Conservation (phyloP, 2,113 vertebrate species). For the Setophaga coronata region DNA sequence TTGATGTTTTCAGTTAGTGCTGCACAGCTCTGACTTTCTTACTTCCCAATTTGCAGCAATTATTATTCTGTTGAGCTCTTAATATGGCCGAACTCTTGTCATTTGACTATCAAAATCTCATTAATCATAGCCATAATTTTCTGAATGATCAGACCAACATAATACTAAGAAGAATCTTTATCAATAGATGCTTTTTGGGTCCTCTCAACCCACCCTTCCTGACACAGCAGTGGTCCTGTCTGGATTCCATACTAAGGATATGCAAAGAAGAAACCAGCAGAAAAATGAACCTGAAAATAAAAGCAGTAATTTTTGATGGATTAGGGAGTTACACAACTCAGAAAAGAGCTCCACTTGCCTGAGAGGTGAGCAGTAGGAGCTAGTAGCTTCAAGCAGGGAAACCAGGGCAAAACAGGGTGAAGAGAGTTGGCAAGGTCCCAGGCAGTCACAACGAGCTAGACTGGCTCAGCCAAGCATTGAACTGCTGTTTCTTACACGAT, state of each 20-base stretch:
- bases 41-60: background rate
- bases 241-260: background rate
- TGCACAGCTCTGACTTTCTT: background rate
- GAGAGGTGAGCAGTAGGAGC: background rate
- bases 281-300: background rate
- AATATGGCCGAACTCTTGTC: background rate
- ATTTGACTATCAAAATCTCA: background rate
- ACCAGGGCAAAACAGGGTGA: background rate
- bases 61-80: background rate
- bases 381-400: background rate
- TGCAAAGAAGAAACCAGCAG: background rate
- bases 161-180: background rate
- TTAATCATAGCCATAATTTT: background rate
- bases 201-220: background rate
- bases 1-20: background rate
- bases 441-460: background rate
- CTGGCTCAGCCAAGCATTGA: background rate
- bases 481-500: background rate
- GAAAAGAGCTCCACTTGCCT: background rate
- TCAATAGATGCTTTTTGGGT: background rate
- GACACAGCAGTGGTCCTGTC: background rate
- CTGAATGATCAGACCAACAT: background rate
- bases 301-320: background rate
- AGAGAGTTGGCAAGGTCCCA: background rate
- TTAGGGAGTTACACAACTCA: background rate